Percentiles rank a stretch among this genome's conserved stretches.
Evolutionary conservation across 2,888 invertebrate species (phyloP).

Genomic region (Chrysina gloriosa): DNA sequence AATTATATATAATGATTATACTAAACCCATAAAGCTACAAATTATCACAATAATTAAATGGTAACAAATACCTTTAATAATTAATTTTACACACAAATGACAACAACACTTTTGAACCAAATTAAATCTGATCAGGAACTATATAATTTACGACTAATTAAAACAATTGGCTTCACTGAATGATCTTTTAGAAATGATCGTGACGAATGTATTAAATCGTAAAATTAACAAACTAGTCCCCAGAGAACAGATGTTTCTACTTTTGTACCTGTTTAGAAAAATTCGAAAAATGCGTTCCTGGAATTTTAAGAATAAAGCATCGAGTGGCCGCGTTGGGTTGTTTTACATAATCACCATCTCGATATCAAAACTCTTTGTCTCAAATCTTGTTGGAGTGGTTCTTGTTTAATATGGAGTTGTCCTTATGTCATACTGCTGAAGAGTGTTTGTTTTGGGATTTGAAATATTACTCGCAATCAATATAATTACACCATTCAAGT

Average conservation of each 20-base stretch:
- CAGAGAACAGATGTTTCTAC: constrained; percentile 56
- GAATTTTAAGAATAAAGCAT: constrained; percentile 57
- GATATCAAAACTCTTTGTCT: constrained; percentile 36
- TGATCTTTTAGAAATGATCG: constrained; percentile 45
- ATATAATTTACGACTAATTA: constrained; percentile 43
- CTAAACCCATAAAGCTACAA: too few relatives aligned
- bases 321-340: constrained; percentile 43
- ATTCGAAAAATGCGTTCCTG: constrained; percentile 60
- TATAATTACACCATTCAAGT: too few relatives aligned
- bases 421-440: constrained; percentile 1
- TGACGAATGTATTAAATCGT: constrained; percentile 58
- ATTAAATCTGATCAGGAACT: too few relatives aligned
- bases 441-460: background rate
- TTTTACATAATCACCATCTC: constrained; percentile 34
- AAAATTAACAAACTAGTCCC: constrained; percentile 48
- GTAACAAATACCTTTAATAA: too few relatives aligned
- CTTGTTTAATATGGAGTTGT: constrained; percentile 19
- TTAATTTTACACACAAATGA: too few relatives aligned
- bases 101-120: too few relatives aligned
- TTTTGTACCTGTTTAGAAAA: constrained; percentile 61
- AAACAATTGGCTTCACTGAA: constrained; percentile 43
- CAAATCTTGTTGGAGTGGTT: constrained; percentile 15
- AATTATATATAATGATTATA: too few relatives aligned
- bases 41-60: too few relatives aligned
- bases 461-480: too few relatives aligned